Evolutionary conservation across 1,140 invertebrate genomes (phyloP).

Genomic region (Drosophila parvula): DNA sequence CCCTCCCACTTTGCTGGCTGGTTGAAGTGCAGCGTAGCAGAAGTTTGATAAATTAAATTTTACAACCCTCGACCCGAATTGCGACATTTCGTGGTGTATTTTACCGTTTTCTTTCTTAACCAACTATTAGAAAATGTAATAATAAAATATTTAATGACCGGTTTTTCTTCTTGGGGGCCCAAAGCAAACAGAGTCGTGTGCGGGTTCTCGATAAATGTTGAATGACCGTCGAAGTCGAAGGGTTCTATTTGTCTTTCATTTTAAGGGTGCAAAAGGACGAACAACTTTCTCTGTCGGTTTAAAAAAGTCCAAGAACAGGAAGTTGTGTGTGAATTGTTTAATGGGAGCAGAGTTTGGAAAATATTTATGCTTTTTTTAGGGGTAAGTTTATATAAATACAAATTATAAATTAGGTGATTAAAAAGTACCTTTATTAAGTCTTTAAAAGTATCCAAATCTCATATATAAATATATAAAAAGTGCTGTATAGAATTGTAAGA

Average conservation of each 20-base stretch:
- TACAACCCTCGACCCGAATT: constrained; percentile 36
- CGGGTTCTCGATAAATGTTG: constrained; percentile 40
- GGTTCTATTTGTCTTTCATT: constrained; percentile 16
- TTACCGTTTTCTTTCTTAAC: constrained; percentile 13
- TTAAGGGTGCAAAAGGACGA: neutral
- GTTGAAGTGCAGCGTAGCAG: constrained; percentile 60
- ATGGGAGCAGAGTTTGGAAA: neutral
- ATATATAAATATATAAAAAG: neutral
- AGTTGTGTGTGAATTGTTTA: neutral
- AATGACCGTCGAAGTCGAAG: constrained; percentile 24
- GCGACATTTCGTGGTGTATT: constrained; percentile 47
- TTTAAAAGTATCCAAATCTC: neutral
- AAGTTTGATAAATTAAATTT: constrained; percentile 74
- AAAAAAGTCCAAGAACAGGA: neutral
- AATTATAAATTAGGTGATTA: neutral
- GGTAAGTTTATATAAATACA: neutral
- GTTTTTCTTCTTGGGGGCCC: constrained; percentile 9
- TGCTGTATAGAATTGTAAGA: neutral
- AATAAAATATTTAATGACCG: constrained; percentile 61
- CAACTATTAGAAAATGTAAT: constrained; percentile 62
- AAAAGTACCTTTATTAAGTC: neutral
- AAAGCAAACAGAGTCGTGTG: constrained; percentile 42
- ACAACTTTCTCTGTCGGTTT: neutral
- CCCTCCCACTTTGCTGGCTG: constrained; percentile 9
- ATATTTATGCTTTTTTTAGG: neutral